Evolutionary conservation across 2,797 vertebrate genomes (phyloP).

Genomic region (Pseudochirops corinnae): DNA sequence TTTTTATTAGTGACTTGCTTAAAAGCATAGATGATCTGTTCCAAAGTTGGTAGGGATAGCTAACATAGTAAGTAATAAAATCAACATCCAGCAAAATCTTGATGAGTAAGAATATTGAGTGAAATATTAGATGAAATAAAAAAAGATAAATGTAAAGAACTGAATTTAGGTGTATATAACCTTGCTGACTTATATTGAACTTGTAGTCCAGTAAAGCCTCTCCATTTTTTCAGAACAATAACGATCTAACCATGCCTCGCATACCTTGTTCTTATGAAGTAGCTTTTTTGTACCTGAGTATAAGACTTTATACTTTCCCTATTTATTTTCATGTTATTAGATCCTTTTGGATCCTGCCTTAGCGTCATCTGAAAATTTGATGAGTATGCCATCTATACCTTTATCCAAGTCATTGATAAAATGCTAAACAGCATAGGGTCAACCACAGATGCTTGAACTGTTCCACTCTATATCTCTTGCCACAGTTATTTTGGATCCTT

Average conservation of each 20-base stretch:
- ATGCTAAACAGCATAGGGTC: background rate
- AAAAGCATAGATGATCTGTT: background rate
- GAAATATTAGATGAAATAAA: background rate
- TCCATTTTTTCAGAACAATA: background rate
- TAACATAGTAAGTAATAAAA: background rate
- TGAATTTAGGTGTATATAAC: background rate
- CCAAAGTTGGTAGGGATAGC: background rate
- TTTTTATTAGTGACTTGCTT: background rate
- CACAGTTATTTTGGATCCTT: background rate
- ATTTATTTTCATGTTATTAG: background rate
- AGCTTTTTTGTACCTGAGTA: background rate
- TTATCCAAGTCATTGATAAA: background rate
- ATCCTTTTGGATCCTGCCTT: background rate
- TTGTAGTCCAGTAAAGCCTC: background rate
- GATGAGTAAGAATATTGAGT: background rate
- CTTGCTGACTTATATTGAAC: background rate
- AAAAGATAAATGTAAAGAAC: background rate
- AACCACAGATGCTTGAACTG: background rate
- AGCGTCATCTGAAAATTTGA: background rate
- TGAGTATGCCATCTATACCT: background rate
- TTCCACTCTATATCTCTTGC: background rate
- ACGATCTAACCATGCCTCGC: background rate
- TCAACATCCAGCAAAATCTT: background rate
- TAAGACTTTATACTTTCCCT: background rate
- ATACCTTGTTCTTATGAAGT: background rate